phyloP scores from a whole-genome alignment of 2,888 invertebrate genomes.

The Mylabris sibirica region DNA sequence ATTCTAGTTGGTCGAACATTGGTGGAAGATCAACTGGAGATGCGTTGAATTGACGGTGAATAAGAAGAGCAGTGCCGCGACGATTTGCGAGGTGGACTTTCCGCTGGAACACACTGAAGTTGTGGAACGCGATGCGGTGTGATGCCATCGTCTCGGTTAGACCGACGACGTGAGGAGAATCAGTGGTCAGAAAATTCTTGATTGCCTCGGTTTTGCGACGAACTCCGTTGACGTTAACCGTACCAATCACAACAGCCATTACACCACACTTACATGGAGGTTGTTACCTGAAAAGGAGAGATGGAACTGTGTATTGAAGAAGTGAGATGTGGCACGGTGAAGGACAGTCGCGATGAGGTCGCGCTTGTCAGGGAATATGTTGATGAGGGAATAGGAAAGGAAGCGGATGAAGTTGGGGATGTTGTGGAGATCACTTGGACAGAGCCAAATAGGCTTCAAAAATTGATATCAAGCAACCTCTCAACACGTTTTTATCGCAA shows the following conservation, averaged over 20 bases:
- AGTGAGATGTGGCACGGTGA: background rate
- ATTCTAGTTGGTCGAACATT: background rate
- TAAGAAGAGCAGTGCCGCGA: background rate
- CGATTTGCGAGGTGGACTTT: background rate
- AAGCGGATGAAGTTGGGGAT: too few species aligned
- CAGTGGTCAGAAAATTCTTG: background rate
- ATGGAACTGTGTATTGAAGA: background rate
- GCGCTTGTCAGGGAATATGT: background rate
- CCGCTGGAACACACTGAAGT: background rate
- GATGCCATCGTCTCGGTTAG: background rate
- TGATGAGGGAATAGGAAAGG: background rate
- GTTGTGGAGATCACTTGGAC: too few species aligned
- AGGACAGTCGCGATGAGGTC: background rate
- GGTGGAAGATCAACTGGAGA: background rate
- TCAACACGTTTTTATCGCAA: too few species aligned
- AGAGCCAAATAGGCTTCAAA: too few species aligned
- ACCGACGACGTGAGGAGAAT: background rate
- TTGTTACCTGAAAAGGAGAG: background rate
- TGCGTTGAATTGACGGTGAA: background rate
- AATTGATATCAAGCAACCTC: too few species aligned
- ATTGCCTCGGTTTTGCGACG: background rate
- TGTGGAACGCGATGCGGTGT: background rate
- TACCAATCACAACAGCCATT: background rate
- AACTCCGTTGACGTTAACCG: background rate
- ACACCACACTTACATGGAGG: background rate